Base-by-base conservation (phyloP, 2,888 invertebrate species). In the Odontomyia ornata region DNA sequence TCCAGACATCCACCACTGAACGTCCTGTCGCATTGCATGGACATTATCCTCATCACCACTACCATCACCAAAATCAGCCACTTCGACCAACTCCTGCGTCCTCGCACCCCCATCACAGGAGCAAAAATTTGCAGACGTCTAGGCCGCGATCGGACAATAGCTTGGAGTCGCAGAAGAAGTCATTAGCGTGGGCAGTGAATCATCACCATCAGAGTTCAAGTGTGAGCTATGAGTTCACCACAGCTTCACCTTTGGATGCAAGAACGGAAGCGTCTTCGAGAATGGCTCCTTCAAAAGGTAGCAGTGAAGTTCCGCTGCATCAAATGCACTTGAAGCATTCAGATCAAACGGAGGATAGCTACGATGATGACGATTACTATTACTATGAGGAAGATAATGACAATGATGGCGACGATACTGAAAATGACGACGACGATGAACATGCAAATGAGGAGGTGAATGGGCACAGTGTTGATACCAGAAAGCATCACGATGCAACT, bases 321-420 rank as follows among this genome's bases (percentile, higher is more conserved):
- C 56, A 28, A 15, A 15, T 30, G 18, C 28, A 56, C n/a, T 28
- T 36, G 60, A 62, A 60, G 43, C 75, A 64, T 30, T 64, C 30
- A 30, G 75, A 64, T 27, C 27, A 62, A 62, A 27, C 56, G n/a
- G 64, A 72, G n/a, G 71, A 78, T 46, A 72, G 76, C n/a, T 76
- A 76, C 5, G 57, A 77, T 23, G 75, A 78, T 13, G 76, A 76
- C 25, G 76, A 78, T 28, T 76, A 78, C 57, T 76, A 78, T 64
- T 72, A 78, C 67, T 62, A 73, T 15, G 78, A 78, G 36, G 76
- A 57, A 28, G 73, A 76, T 62, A 65, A 77, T 69, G 71, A 46
- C 56, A 67, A 76, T 1, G 71, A 36, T 36, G 9, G 62, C 46
- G 76, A 75, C 23, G 75, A 75, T 30, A 43, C 57, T 62, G 43